Base-by-base conservation (phyloP, 2,888 invertebrate species). In the Stenodera caucasica region DNA sequence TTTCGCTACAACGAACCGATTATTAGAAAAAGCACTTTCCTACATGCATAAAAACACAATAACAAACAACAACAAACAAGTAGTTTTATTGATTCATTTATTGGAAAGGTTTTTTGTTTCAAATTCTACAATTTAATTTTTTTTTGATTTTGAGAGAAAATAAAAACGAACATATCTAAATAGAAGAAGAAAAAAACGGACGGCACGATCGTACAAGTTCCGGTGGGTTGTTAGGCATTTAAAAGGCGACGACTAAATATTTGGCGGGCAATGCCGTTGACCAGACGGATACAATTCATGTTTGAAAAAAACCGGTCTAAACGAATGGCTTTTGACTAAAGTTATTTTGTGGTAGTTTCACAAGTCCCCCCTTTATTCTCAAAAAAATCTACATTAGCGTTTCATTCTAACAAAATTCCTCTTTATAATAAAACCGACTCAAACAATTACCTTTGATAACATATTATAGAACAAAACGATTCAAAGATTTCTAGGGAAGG, bases 251-350 rank as follows among this genome's bases (percentile, higher is more conserved):
- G 59, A 60, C 56, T 53, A 62, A 64, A 67, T 70, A 66, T 69
- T 70, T 67, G 68, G 67, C 70, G 70, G 68, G 64, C 68, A 67
- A 69, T 70, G 70, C 65, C 68, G 67, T 65, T 63, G 60, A 59
- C 55, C 58, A 63, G 59, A 53, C 26, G 26, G 26, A 26, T 26
- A 26, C 26, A 26, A 66, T 67, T 67, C 61, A 63, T 64, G 65
- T 64, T 49, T 21, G 64, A 63, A 58, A 60, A 59, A 62, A 68
- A 67, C 70, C 70, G 68, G 66, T 67, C 66, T 63, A 68, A 61
- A 61, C 32, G 45, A 40, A 45, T 45, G n/a, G 45, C 12, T 45
- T 23, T 45, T 21, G 23, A n/a, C 45, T 45, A 45, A 45, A 45
- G 45, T 45, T 23, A 45, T 45, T 45, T 45, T 45, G 45, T 45